Evolutionary conservation across 2,888 invertebrate species (phyloP), one percentile per base, ranked within the genome.

Genomic region (Aspidiotus destructor): DNA sequence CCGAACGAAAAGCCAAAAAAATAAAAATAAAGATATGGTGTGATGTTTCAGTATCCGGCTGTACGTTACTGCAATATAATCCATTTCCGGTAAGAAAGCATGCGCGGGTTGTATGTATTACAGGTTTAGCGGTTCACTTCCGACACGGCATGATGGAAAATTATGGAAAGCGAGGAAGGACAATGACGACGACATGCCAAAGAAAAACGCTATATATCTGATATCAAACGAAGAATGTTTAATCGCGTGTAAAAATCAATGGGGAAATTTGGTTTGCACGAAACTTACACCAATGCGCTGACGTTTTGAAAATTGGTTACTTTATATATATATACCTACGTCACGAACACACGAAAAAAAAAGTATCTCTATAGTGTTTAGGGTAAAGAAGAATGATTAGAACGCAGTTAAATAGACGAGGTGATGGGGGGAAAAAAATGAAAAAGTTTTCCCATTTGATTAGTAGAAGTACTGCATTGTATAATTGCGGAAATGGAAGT

Each of bases 41-140:
- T 65, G 65, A 65, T 58, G 65, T 65, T 58, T 54, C 17, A 13
- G 42, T 58, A 65, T 65, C 65, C 65, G 65, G 65, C 58, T 65
- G 65, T 58, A 55, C 58, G 65, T 58, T 65, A 28, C 57, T 64
- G 64, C 64, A 64, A 44, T 65, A 65, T 65, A 65, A 65, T 65
- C 57, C 65, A 65, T 65, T 65, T 65, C 65, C 65, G 65, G 65
- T 48, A 11, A 42, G 65, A 41, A 58, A 65, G 65, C 65, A 65
- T 65, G 65, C 65, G 65, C 65, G 55, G 58, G 57, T 44, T 42
- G 44, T 57, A 57, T 65, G 58, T 48, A 65, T 65, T 65, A 65
- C 65, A 65, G 65, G 65, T 65, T 65, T 65, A 58, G 65, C 58
- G 44, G 65, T 58, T 65, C 48, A 65, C 65, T 65, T 65, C 65